Base-by-base conservation (phyloP, 92 coral and sea anemone genomes). In the Heteractis magnifica region DNA sequence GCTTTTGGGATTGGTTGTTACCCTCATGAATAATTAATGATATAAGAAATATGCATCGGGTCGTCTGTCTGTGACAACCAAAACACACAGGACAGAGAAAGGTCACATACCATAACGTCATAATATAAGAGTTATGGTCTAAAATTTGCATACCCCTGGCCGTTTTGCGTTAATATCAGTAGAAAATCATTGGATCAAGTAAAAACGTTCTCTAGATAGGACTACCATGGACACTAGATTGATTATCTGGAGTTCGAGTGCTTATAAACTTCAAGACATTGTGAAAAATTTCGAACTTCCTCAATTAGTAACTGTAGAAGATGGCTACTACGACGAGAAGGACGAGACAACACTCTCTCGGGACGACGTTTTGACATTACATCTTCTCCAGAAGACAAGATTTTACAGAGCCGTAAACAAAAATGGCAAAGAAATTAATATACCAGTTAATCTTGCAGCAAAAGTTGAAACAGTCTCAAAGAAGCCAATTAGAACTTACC, bases 281-380 rank as follows among this genome's bases (percentile, higher is more conserved):
- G 53, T 48, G 19, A 41, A 51, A 16, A 0, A 52, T 6, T 56
- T 55, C 56, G 52, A 80, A 8, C 60, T 82, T 20, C 88, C 88
- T 20, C 71, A 60, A 18, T 44, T 85, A n/a, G 93, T 92, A 7
- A 60, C 71, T 26, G 95, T 92, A 16, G 88, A 85, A 56, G 83
- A 83, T 10, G 95, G 93, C 6, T 51, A 80, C 71, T 86, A 85
- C 79, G 88, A 80, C 56, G 77, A 76, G 1, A 80, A 84, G 10
- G 92, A 91, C 15, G 84, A 88, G 20, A 81, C 89, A 10, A 86
- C 97, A 56, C 83, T 93, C 1, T 84, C 94, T 16, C 48, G 71
- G 4, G 97, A 79, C 8, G 93, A 93, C 65, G 81, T 91, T 34
- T 58, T 93, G 41, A 85, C 92, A 19, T 79, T 93, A 23, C 97